phyloP scores from a whole-genome alignment of 2,888 invertebrate genomes.

The Plagodis pulveraria region DNA sequence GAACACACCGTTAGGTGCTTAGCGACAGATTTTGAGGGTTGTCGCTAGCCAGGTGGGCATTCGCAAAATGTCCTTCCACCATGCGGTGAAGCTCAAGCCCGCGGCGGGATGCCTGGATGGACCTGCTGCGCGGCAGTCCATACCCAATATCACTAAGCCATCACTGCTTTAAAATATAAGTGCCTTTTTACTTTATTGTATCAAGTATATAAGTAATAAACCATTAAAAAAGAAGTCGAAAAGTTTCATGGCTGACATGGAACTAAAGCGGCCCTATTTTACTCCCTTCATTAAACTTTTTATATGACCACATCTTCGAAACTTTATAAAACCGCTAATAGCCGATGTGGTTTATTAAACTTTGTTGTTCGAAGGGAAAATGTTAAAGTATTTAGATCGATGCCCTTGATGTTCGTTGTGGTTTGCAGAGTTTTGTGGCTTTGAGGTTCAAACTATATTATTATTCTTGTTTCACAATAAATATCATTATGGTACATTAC shows the following conservation, averaged over 20 bases:
- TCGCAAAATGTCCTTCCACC: too few relatives aligned
- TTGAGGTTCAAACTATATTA: neutral
- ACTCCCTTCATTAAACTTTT: slow-evolving; percentile 63
- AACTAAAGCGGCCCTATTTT: slow-evolving; percentile 12
- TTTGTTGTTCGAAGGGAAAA: slow-evolving; percentile 43
- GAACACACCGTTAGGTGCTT: too few relatives aligned
- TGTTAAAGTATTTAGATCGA: slow-evolving; percentile 20
- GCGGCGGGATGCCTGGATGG: too few relatives aligned
- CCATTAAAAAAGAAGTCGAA: slow-evolving; percentile 21
- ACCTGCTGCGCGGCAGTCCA: too few relatives aligned
- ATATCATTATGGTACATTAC: neutral
- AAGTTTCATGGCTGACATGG: slow-evolving; percentile 1
- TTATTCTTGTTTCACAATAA: neutral
- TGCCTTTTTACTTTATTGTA: slow-evolving; percentile 36
- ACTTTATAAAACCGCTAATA: slow-evolving; percentile 74
- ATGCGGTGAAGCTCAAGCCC: too few relatives aligned
- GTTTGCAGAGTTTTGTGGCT: slow-evolving; percentile 17
- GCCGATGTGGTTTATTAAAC: slow-evolving; percentile 66
- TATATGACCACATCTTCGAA: slow-evolving; percentile 61
- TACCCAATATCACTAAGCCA: too few relatives aligned
- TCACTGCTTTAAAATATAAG: slow-evolving; percentile 38
- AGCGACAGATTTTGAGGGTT: too few relatives aligned
- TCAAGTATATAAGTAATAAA: slow-evolving; percentile 37
- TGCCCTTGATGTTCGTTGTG: slow-evolving; percentile 17
- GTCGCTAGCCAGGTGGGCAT: too few relatives aligned